A percentile compares a stretch with the other conserved stretches of the same genome.
Evolutionary conservation across 2,797 vertebrate species (phyloP).

Genomic region (Tenualosa ilisha): DNA sequence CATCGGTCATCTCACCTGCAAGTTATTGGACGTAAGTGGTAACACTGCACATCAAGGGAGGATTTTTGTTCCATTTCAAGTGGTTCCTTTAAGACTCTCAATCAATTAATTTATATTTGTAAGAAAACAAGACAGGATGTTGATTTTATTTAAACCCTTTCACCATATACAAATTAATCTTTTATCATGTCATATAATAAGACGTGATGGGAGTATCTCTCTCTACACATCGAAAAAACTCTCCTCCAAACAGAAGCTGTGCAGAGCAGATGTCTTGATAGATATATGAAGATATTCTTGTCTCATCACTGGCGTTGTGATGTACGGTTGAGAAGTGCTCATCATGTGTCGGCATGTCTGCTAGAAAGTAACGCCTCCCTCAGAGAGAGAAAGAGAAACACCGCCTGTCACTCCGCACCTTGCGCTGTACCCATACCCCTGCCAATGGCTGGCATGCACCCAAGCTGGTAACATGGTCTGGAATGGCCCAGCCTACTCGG

Average conservation of each 20-base stretch:
- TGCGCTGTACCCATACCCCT: slow-evolving; percentile 43
- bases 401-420: slow-evolving; percentile 51
- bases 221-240: neutral
- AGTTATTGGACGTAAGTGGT: neutral
- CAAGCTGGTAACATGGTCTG: slow-evolving; percentile 51
- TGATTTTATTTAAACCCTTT: neutral
- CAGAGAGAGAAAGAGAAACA: slow-evolving; percentile 17
- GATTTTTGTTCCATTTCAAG: neutral
- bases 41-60: neutral
- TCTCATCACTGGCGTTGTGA: neutral
- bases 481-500: slow-evolving; percentile 48
- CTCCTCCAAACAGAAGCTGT: neutral
- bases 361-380: slow-evolving; percentile 45
- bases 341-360: slow-evolving; percentile 55
- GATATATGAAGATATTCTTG: neutral
- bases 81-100: neutral
- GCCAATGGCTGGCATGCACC: slow-evolving; percentile 53
- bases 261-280: neutral
- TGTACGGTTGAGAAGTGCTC: slow-evolving; percentile 37
- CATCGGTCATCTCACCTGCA: neutral
- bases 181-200: neutral
- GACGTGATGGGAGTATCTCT: neutral
- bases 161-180: neutral
- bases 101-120: neutral
- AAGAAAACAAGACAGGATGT: neutral